A percentile compares a stretch with the other conserved stretches of the same genome.
phyloP scores from a whole-genome alignment of 2,113 vertebrate species.

The Pantherophis guttatus region DNA sequence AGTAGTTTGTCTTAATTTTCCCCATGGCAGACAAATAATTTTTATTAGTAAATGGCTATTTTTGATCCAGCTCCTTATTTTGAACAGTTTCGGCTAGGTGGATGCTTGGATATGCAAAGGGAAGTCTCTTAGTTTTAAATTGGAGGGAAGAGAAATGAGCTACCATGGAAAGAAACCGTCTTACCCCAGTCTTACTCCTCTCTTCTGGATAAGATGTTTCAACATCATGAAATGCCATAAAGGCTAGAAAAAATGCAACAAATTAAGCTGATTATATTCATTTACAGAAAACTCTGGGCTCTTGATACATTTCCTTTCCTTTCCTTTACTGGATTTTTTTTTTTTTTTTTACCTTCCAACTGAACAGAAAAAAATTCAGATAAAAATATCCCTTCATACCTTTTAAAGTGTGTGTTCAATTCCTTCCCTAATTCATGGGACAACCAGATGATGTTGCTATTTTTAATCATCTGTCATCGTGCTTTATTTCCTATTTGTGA shows the following conservation, averaged over 20 bases:
- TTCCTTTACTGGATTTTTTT: not conserved
- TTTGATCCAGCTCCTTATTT: conserved; percentile 50
- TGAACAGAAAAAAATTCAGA: not conserved
- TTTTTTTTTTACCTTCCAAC: not conserved
- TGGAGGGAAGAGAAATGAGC: not conserved
- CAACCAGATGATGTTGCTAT: not conserved
- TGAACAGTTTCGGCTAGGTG: conserved; percentile 26
- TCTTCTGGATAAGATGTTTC: not conserved
- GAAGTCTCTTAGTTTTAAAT: conserved; percentile 30
- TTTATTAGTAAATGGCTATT: conserved; percentile 59
- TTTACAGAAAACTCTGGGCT: not conserved
- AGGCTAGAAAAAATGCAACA: not conserved
- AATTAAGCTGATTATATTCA: not conserved
- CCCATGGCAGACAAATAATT: conserved; percentile 49
- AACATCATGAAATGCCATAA: not conserved
- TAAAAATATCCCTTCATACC: not conserved
- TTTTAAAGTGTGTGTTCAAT: not conserved
- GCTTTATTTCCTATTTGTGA: not conserved
- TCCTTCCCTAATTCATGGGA: not conserved
- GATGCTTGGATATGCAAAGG: conserved; percentile 11
- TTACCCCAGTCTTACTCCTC: not conserved
- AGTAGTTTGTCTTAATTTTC: conserved; percentile 57
- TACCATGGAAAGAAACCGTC: conserved; percentile 1
- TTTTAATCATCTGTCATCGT: not conserved
- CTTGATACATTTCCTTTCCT: not conserved